These are phyloP conservation scores for Haplochromis vanheusdeni DNA, from an alignment of 2,113 vertebrate genomes.

Conservation along the genomic window DNA sequence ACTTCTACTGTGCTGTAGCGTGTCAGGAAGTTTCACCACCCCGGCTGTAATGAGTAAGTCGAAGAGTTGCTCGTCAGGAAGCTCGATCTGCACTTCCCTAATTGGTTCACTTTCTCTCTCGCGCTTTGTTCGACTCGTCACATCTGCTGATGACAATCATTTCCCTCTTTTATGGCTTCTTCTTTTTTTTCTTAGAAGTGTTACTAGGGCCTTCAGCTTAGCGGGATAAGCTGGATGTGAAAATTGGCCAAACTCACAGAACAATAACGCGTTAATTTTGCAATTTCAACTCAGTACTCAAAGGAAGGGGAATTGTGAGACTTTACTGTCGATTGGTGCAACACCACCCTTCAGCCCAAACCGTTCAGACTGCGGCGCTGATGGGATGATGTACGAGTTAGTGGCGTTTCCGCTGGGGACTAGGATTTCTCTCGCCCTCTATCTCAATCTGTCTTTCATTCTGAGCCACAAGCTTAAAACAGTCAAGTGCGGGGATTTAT, in stretches of 20 bases:
- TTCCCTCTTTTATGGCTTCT: neutral
- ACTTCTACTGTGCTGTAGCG: neutral
- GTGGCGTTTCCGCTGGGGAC: neutral
- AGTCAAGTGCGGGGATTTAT: conserved; percentile 68
- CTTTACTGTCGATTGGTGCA: neutral
- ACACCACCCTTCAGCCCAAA: neutral
- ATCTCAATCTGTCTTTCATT: conserved; percentile 40
- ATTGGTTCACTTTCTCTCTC: conserved; percentile 15
- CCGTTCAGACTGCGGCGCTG: neutral
- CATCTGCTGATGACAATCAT: conserved; percentile 15
- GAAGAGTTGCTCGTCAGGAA: conserved; percentile 26
- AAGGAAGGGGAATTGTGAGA: conserved; percentile 1
- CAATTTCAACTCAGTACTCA: neutral
- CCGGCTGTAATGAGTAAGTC: conserved; percentile 18
- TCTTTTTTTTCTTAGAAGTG: neutral
- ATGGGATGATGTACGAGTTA: neutral
- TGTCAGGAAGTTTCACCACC: conserved; percentile 40
- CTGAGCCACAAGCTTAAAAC: conserved; percentile 51
- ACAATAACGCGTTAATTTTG: neutral
- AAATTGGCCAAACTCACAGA: neutral
- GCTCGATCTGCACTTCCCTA: conserved; percentile 29
- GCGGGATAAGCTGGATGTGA: neutral
- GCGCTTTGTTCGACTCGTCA: neutral
- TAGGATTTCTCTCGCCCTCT: conserved; percentile 9
- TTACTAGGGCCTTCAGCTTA: neutral